phyloP scores from a whole-genome alignment of 2,888 invertebrate species.

The Invenusta paracnida region DNA sequence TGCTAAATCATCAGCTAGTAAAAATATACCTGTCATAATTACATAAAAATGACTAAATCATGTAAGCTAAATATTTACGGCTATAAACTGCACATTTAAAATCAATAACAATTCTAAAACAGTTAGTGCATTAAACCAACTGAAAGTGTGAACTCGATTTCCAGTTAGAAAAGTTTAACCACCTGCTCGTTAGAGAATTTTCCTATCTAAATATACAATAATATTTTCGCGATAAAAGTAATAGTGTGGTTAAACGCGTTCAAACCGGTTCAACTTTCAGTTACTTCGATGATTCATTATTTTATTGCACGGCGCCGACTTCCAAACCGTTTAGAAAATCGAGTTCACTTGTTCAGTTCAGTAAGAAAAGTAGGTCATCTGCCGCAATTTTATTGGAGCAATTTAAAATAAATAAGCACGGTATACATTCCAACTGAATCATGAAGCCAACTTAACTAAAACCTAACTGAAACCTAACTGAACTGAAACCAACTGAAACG shows the following conservation, averaged over 20 bases:
- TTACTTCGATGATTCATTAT: neutral
- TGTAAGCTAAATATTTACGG: too few relatives aligned
- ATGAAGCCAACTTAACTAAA: neutral
- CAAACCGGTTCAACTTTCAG: neutral
- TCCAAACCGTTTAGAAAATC: conserved; percentile 23
- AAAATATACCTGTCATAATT: too few relatives aligned
- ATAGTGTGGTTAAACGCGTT: neutral
- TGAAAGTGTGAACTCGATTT: neutral
- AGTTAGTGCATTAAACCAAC: too few relatives aligned
- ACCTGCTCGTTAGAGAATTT: neutral
- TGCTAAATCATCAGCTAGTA: too few relatives aligned
- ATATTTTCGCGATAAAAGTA: neutral
- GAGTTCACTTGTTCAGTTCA: conserved; percentile 27
- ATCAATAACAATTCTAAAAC: too few relatives aligned
- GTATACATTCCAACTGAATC: conserved; percentile 24
- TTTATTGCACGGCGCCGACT: conserved; percentile 17
- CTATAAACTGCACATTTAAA: too few relatives aligned
- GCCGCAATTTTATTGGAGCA: conserved; percentile 29
- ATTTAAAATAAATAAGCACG: conserved; percentile 29
- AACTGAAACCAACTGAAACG: conserved; percentile 29
- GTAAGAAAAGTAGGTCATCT: conserved; percentile 6
- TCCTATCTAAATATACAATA: neutral
- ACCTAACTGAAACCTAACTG: conserved; percentile 17
- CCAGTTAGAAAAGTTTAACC: neutral
- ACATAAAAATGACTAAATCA: too few relatives aligned